Evolutionary conservation across 2,888 invertebrate genomes (phyloP).

Genomic region (Marasmarcha lunaedactyla): DNA sequence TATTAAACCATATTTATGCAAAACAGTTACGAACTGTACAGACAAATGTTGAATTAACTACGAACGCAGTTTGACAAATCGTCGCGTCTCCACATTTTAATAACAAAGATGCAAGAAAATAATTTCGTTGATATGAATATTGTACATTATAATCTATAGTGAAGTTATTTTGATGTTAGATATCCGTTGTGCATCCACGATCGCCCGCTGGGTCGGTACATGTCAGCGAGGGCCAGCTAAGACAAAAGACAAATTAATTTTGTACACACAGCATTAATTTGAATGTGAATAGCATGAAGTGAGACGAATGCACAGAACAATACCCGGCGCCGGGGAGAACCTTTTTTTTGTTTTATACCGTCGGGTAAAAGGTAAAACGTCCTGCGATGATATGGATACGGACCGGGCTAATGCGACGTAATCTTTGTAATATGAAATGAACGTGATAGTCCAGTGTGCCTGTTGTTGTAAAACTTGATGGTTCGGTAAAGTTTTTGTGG

Average conservation of each 20-base stretch:
- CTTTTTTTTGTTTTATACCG: conserved; percentile 61
- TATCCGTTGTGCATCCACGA: background rate
- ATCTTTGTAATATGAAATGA: conserved; percentile 65
- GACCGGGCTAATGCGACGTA: conserved; percentile 64
- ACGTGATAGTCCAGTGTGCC: conserved; percentile 45
- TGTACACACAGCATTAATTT: conserved; percentile 69
- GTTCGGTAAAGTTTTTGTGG: background rate
- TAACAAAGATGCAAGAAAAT: too few relatives aligned
- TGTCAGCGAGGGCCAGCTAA: conserved; percentile 50
- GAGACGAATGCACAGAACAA: conserved; percentile 69
- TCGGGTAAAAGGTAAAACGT: conserved; percentile 61
- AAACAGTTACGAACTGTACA: too few relatives aligned
- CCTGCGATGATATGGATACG: conserved; percentile 68
- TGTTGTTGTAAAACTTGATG: background rate
- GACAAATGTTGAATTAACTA: too few relatives aligned
- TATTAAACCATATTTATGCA: too few relatives aligned
- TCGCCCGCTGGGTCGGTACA: conserved; percentile 52
- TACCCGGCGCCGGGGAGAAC: conserved; percentile 58
- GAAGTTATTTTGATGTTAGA: background rate
- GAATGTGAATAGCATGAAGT: conserved; percentile 71
- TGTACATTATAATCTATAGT: too few relatives aligned
- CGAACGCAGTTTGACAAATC: too few relatives aligned
- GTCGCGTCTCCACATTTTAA: too few relatives aligned
- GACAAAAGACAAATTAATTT: conserved; percentile 72
- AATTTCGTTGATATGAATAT: too few relatives aligned